A percentile compares a stretch with the other conserved stretches of the same genome.
Evolutionary conservation across 1,140 invertebrate genomes (phyloP).

Genomic region (Leptopilina boulardi): DNA sequence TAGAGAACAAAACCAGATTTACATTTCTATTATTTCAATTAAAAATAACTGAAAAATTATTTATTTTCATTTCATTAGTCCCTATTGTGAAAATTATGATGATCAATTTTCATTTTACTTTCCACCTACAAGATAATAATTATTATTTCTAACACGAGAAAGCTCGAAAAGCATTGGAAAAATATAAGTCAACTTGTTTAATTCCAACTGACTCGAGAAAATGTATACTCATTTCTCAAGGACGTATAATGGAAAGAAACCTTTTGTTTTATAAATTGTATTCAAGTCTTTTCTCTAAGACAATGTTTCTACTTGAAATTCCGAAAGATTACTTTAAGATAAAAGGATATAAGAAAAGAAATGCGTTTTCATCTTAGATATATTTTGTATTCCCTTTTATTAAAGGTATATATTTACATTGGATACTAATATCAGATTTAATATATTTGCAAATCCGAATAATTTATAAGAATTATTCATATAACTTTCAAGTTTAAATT

Average conservation of each 20-base stretch:
- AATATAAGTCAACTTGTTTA: conserved; percentile 12
- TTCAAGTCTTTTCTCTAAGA: background rate
- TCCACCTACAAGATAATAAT: background rate
- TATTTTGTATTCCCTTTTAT: background rate
- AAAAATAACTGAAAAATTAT: too few species aligned
- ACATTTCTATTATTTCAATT: too few species aligned
- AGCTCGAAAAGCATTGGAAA: background rate
- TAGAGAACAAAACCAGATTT: background rate
- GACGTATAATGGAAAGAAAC: background rate
- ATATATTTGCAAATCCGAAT: too few species aligned
- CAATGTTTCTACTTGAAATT: background rate
- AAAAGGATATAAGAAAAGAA: background rate
- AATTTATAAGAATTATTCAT: too few species aligned
- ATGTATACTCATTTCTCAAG: background rate
- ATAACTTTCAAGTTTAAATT: too few species aligned
- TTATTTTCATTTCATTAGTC: too few species aligned
- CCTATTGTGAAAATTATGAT: background rate
- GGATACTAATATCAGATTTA: too few species aligned
- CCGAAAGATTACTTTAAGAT: background rate
- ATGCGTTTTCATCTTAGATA: background rate
- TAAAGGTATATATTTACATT: too few species aligned
- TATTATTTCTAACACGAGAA: background rate
- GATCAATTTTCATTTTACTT: background rate
- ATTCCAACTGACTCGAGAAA: conserved; percentile 4
- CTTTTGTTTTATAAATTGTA: background rate